A percentile compares a stretch with the other conserved stretches of the same genome.
Conservation (phyloP, 2,113 vertebrate genomes). For the Centropristis striata region DNA sequence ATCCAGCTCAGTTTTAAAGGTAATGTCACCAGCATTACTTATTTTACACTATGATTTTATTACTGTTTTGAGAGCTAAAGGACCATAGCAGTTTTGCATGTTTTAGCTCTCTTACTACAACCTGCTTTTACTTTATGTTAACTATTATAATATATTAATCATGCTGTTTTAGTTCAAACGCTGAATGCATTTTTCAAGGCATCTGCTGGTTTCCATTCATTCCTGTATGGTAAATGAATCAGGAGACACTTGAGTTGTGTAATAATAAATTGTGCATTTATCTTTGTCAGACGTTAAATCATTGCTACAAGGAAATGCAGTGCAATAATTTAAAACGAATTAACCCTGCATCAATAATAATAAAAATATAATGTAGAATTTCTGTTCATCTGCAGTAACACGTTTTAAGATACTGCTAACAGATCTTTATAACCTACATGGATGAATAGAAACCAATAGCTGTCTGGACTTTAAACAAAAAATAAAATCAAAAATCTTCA, state of each 20-base stretch:
- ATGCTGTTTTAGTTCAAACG: neutral
- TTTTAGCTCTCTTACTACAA: neutral
- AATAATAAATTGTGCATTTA: neutral
- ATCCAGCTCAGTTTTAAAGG: conserved; percentile 29
- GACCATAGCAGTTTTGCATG: neutral
- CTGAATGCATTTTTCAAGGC: neutral
- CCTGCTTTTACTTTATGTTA: neutral
- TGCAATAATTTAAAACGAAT: neutral
- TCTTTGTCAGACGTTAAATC: neutral
- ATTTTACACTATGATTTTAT: neutral
- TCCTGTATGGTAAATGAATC: neutral
- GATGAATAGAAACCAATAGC: neutral
- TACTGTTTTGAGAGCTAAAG: neutral
- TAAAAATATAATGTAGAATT: neutral
- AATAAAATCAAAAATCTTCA: neutral
- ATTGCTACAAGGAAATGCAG: neutral
- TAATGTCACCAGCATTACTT: conserved; percentile 9
- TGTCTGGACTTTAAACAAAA: neutral
- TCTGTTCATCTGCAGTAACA: neutral
- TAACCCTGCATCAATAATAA: neutral
- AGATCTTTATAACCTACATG: neutral
- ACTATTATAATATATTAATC: neutral
- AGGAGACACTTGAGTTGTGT: neutral
- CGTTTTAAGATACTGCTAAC: neutral
- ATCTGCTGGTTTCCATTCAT: neutral